phyloP scores from a whole-genome alignment of 2,888 invertebrate species.

The Cetonia aurata region DNA sequence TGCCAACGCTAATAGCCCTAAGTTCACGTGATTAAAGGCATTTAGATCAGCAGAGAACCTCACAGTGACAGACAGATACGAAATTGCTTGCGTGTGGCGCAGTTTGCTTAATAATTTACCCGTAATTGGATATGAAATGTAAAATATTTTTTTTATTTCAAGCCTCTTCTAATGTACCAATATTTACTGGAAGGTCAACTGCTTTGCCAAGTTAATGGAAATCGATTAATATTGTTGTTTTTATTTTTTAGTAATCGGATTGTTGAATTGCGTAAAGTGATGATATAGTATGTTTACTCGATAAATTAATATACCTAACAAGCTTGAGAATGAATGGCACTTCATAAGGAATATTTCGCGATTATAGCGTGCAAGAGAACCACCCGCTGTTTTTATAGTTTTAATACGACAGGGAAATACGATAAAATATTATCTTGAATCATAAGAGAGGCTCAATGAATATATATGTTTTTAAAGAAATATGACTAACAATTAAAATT shows the following conservation, averaged over 20 bases:
- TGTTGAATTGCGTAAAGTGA: conserved; percentile 8
- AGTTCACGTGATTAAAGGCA: background rate
- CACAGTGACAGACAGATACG: background rate
- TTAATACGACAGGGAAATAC: background rate
- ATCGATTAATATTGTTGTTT: conserved; percentile 14
- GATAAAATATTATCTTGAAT: too few species aligned
- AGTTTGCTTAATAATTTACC: background rate
- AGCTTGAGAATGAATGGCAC: conserved; percentile 6
- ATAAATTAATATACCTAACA: conserved; percentile 15
- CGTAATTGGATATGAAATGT: conserved; percentile 10
- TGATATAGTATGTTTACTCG: conserved; percentile 13
- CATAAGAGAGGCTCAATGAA: too few species aligned
- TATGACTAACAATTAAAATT: too few species aligned
- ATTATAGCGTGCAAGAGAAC: conserved; percentile 1
- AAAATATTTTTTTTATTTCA: conserved; percentile 6
- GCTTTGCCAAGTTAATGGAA: conserved; percentile 1
- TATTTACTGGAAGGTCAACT: conserved; percentile 19
- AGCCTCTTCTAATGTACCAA: background rate
- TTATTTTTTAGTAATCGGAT: background rate
- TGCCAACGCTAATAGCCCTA: background rate
- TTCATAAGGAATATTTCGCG: conserved; percentile 4
- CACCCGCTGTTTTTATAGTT: conserved; percentile 7
- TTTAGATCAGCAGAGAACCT: conserved; percentile 10
- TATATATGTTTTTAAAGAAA: too few species aligned
- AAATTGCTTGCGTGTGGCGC: background rate